These are phyloP conservation scores for Rhizomys pruinosus DNA, from an alignment of 2,113 vertebrate genomes.

Conservation along the genomic window DNA sequence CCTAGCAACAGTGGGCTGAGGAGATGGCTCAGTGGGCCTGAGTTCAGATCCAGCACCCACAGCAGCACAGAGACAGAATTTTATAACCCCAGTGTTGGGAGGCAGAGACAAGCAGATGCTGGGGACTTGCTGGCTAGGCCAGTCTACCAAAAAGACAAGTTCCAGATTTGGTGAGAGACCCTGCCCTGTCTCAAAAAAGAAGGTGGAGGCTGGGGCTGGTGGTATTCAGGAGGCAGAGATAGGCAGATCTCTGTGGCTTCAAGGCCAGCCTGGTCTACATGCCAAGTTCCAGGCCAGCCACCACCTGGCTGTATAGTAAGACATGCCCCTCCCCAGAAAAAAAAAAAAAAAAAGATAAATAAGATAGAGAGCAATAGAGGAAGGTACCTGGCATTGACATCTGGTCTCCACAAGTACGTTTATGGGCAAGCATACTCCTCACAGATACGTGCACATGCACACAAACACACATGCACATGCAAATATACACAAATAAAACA, in stretches of 20 bases:
- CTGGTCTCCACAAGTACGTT: neutral
- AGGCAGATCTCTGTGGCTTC: neutral
- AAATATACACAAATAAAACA: neutral
- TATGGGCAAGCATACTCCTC: neutral
- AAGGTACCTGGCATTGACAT: too few species aligned
- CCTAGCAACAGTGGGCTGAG: neutral
- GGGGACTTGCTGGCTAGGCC: neutral
- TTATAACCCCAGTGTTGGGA: neutral
- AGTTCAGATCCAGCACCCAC: too few species aligned
- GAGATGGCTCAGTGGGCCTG: neutral
- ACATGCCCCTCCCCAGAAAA: too few species aligned
- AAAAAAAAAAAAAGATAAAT: neutral
- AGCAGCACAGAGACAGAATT: neutral
- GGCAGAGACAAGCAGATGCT: neutral
- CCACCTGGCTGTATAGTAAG: too few species aligned
- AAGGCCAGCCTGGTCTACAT: too few species aligned
- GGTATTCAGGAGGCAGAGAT: neutral
- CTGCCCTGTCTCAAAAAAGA: neutral
- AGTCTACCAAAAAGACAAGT: neutral
- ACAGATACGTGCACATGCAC: too few species aligned
- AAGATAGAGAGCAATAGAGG: neutral
- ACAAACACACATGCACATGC: too few species aligned
- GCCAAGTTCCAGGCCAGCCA: too few species aligned
- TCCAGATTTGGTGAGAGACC: neutral
- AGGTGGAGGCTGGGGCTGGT: too few species aligned